Evolutionary conservation across 53 echinoderm and acorn worm genomes (phyloP), one percentile per base, ranked within the genome.

Genomic region (Zoroaster sp.): DNA sequence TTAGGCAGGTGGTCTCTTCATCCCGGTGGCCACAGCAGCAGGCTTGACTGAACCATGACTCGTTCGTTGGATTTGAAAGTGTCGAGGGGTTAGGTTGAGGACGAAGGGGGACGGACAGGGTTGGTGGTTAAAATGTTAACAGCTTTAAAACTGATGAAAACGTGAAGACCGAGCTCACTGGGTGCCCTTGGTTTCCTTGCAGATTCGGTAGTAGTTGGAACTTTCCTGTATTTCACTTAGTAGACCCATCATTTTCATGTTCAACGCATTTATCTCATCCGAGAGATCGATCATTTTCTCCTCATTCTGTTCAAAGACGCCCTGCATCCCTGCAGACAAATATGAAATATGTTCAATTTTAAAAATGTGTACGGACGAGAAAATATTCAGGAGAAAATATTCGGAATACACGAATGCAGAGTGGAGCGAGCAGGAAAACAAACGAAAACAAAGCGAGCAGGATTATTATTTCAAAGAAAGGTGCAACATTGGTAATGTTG

Each of bases 201-300:
- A 96, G 36, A 54, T 90, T 73, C 94, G 88, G 83, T 96, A 96
- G 21, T 77, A 75, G 0, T 87, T 69, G 0, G 94, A 89, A 25
- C 74, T 81, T 3, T 69, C 39, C 89, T 96, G 94, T 47, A 96
- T 94, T 40, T 88, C 43, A 11, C 11, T 10, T 1, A 94, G 77
- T 7, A 94, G 81, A 17, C 35, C 76, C 68, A 77, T 75, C 94
- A 94, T 96, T 75, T 91, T 70, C 88, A 79, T 86, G 20, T 92
- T 91, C 53, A 96, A 87, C 38, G 83, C 87, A 0, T 45, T 17
- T 28, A 96, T 93, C 80, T 96, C 90, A 8, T 67, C 93, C 13
- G 94, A 87, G 28, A 94, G 88, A 51, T 93, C 91, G 0, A 77
- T 75, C 78, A 96, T 80, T 11, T 90, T 94, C 36, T 66, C 85